Conservation (phyloP, 2,113 vertebrate genomes). For the Pseudois nayaur region DNA sequence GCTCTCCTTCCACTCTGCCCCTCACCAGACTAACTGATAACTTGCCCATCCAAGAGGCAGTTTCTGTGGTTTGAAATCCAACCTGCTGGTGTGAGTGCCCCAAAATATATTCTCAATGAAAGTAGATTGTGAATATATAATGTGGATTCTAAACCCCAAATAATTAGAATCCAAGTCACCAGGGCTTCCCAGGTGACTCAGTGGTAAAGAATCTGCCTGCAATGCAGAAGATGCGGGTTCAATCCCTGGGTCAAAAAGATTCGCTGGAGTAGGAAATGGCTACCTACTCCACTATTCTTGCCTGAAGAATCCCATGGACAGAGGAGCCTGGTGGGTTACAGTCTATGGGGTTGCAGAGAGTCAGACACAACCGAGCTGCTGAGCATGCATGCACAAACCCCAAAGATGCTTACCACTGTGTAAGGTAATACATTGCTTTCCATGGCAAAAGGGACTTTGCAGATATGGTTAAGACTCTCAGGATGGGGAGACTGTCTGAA, state of each 20-base stretch:
- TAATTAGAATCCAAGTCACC: not conserved
- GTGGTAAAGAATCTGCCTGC: not conserved
- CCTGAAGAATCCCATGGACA: not conserved
- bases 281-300: not conserved
- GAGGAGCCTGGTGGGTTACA: not conserved
- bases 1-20: not conserved
- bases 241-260: not conserved
- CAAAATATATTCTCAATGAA: not conserved
- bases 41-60: not conserved
- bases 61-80: not conserved
- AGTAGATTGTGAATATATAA: not conserved
- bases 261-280: not conserved
- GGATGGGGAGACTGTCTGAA: not conserved
- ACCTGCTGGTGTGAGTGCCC: not conserved
- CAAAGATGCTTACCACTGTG: not conserved
- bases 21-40: not conserved
- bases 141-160: not conserved
- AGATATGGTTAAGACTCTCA: not conserved
- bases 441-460: not conserved
- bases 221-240: not conserved
- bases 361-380: fast-evolving
- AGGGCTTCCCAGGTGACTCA: not conserved
- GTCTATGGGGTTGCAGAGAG: not conserved
- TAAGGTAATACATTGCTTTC: not conserved
- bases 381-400: not conserved